A percentile compares a stretch with the other conserved stretches of the same genome.
These are phyloP conservation scores for Ischnura elegans DNA, from an alignment of 2,888 invertebrate species.

Conservation along the genomic window DNA sequence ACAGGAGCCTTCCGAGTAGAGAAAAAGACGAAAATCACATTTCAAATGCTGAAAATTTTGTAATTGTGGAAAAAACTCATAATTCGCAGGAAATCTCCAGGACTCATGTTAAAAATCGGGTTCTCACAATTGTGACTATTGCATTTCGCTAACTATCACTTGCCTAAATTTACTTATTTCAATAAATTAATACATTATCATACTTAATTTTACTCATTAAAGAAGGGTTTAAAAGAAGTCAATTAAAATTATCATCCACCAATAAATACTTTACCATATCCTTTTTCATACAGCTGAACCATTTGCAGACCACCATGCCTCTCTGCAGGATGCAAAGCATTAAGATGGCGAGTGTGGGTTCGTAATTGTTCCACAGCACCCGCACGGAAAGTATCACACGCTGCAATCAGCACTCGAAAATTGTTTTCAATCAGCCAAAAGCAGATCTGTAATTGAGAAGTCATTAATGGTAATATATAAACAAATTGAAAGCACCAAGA, in stretches of 20 bases:
- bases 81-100: too few species aligned
- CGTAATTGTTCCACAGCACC: slow-evolving; percentile 99
- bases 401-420: slow-evolving; percentile 96
- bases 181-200: too few species aligned
- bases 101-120: too few species aligned
- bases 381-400: slow-evolving; percentile 99
- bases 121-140: too few species aligned
- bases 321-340: slow-evolving; percentile 93
- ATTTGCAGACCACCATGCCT: slow-evolving; percentile 86
- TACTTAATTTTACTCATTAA: too few species aligned
- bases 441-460: slow-evolving; percentile 83
- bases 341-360: slow-evolving; percentile 95
- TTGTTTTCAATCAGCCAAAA: slow-evolving; percentile 99
- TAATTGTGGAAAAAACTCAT: too few species aligned
- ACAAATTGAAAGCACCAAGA: too few species aligned
- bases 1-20: too few species aligned
- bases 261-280: slow-evolving; percentile 84
- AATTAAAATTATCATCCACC: neutral
- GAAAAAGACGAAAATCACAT: too few species aligned
- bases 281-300: slow-evolving; percentile 98
- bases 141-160: too few species aligned
- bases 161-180: too few species aligned
- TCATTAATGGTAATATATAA: neutral
- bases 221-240: neutral
- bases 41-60: too few species aligned